Conservation (phyloP, 1,140 invertebrate genomes). For the Lordiphosa stackelbergi region DNA sequence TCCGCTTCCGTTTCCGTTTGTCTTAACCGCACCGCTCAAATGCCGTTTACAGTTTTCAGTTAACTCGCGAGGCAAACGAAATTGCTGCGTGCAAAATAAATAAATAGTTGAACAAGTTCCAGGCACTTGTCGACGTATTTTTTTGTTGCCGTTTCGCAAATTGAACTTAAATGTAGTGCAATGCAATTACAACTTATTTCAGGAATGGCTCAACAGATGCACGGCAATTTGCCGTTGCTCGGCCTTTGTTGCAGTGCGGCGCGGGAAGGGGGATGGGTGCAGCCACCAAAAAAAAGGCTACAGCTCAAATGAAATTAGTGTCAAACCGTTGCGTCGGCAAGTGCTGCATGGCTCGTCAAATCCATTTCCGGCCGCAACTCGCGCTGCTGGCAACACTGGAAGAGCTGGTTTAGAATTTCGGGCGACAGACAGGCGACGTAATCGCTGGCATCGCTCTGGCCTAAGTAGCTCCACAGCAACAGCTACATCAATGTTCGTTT, state of each 20-base stretch:
- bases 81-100: constrained; percentile 56
- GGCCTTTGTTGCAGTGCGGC: neutral
- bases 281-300: constrained; percentile 53
- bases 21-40: constrained; percentile 28
- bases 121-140: constrained; percentile 9
- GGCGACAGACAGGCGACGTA: constrained; percentile 41
- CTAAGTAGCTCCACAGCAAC: constrained; percentile 19
- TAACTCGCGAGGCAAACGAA: constrained; percentile 54
- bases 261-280: neutral
- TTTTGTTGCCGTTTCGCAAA: constrained; percentile 22
- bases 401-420: constrained; percentile 21
- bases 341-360: constrained; percentile 43
- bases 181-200: constrained; percentile 60
- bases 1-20: constrained; percentile 22
- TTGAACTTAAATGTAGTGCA: constrained; percentile 59
- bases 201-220: constrained; percentile 27
- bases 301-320: constrained; percentile 67
- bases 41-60: constrained; percentile 57
- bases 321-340: constrained; percentile 65
- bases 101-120: constrained; percentile 58
- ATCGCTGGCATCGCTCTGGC: constrained; percentile 47
- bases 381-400: constrained; percentile 10
- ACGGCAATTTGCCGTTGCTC: neutral
- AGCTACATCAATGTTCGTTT: constrained; percentile 19
- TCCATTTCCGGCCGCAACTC: constrained; percentile 42